phyloP scores from a whole-genome alignment of 30 jellyfish, hydroid and myxozoan species.

The Hydractinia symbiolongicarpus region DNA sequence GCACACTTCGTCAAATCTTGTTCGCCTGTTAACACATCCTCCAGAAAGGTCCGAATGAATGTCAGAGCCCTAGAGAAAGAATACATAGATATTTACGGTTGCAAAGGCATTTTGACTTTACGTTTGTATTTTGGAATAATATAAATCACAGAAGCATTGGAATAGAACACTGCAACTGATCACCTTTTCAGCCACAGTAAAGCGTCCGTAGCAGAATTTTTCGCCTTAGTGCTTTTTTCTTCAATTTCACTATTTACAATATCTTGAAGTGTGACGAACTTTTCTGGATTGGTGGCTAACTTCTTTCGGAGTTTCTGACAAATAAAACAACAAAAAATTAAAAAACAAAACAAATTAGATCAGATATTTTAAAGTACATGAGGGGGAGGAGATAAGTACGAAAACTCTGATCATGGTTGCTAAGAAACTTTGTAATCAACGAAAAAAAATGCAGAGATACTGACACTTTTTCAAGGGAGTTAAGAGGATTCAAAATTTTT shows the following conservation, averaged over 20 bases:
- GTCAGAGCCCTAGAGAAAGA: constrained; percentile 62
- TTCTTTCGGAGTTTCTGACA: constrained; percentile 73
- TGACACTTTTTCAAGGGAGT: too few species aligned
- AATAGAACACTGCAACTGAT: background rate
- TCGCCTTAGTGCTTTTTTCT: constrained; percentile 77
- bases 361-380: background rate
- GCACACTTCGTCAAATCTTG: constrained; percentile 76
- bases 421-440: too few species aligned
- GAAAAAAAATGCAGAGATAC: too few species aligned
- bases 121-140: background rate
- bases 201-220: constrained; percentile 98
- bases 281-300: constrained; percentile 58
- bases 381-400: background rate
- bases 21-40: constrained; percentile 86
- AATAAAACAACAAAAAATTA: background rate
- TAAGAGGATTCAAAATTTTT: too few species aligned
- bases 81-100: background rate
- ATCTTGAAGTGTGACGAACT: constrained; percentile 77
- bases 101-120: background rate
- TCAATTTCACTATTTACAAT: constrained; percentile 81
- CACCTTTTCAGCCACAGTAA: constrained; percentile 95
- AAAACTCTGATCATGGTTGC: too few species aligned
- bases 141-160: too few species aligned
- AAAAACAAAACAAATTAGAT: background rate
- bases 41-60: constrained; percentile 76